phyloP scores from a whole-genome alignment of 2,888 invertebrate genomes.

The Euzophera pinguis region DNA sequence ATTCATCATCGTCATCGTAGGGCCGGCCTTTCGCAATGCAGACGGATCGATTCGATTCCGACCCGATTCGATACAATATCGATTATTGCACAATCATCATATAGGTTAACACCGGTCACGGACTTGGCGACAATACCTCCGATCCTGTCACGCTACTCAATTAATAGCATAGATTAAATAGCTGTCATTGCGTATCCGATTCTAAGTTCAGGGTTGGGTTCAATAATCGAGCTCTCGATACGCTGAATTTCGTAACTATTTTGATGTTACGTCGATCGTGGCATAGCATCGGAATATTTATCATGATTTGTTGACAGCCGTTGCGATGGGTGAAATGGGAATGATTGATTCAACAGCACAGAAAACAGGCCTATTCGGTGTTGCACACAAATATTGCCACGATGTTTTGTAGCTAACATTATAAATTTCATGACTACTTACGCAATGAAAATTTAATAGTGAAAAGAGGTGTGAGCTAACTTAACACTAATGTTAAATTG shows the following conservation, averaged over 20 bases:
- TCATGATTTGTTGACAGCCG: slow-evolving; percentile 37
- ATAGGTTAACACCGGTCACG: slow-evolving; percentile 61
- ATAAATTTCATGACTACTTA: slow-evolving; percentile 6
- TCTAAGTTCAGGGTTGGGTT: slow-evolving; percentile 44
- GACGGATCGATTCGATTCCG: slow-evolving; percentile 43
- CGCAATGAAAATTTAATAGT: slow-evolving; percentile 2
- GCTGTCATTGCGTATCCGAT: slow-evolving; percentile 39
- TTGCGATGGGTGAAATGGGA: slow-evolving; percentile 17
- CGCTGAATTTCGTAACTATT: slow-evolving; percentile 47
- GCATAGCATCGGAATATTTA: slow-evolving; percentile 38
- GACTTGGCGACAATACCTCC: slow-evolving; percentile 40
- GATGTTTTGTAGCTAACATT: background rate
- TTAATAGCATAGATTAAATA: slow-evolving; percentile 53
- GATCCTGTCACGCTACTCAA: slow-evolving; percentile 47
- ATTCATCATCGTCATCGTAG: slow-evolving; percentile 51
- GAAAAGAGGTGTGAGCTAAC: background rate
- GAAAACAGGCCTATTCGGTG: slow-evolving; percentile 28
- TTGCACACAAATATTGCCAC: background rate
- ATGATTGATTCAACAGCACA: slow-evolving; percentile 22
- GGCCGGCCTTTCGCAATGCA: slow-evolving; percentile 48
- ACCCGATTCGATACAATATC: slow-evolving; percentile 60
- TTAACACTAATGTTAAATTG: slow-evolving; percentile 7
- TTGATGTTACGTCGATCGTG: slow-evolving; percentile 30
- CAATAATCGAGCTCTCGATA: slow-evolving; percentile 40
- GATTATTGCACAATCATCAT: slow-evolving; percentile 53